phyloP scores from a whole-genome alignment of 2,113 vertebrate species.

The Camelus bactrianus region DNA sequence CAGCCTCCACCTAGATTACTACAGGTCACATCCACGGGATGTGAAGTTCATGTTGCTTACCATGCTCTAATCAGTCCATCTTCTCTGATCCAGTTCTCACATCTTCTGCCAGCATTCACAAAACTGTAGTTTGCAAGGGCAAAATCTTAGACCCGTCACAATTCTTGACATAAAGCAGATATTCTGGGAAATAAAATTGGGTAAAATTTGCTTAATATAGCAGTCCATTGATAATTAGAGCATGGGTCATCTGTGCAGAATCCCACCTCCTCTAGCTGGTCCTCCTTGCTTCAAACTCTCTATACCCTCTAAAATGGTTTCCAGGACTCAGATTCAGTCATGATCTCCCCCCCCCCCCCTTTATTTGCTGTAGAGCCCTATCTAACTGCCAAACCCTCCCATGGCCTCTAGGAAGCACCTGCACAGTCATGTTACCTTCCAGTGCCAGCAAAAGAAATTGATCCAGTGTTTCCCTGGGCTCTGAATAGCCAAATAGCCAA shows the following conservation, averaged over 20 bases:
- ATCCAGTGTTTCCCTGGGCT: background rate
- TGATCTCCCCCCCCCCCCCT: no score
- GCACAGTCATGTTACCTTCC: background rate
- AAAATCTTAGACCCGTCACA: background rate
- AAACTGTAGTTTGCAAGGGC: background rate
- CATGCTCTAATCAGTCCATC: background rate
- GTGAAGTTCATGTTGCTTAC: background rate
- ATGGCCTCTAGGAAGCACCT: background rate
- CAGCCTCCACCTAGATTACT: background rate
- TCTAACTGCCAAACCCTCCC: background rate
- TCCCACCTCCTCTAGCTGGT: background rate
- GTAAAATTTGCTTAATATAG: background rate
- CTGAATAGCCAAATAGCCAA: background rate
- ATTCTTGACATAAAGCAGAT: background rate
- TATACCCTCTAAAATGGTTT: background rate
- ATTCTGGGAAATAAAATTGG: background rate
- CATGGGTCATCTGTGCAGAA: background rate
- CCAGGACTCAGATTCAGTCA: background rate
- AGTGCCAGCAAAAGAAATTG: background rate
- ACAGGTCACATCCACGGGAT: background rate
- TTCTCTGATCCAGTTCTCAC: background rate
- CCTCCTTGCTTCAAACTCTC: background rate
- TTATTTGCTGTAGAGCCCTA: background rate
- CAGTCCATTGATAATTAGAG: background rate
- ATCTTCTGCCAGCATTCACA: background rate